Evolutionary conservation across 2,888 invertebrate species (phyloP).

Genomic region (Theretra japonica): DNA sequence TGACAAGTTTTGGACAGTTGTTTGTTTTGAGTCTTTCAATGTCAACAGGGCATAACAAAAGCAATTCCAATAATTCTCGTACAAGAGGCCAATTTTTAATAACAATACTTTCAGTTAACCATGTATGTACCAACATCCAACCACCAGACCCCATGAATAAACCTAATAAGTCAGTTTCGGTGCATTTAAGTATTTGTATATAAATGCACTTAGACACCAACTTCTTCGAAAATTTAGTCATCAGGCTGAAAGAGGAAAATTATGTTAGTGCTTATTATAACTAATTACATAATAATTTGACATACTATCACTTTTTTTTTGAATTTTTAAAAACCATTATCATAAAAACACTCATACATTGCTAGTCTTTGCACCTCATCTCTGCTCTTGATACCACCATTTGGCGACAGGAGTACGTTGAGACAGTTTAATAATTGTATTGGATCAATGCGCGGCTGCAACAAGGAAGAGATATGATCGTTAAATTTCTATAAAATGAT

Average conservation of each 20-base stretch:
- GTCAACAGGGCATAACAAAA: conserved; percentile 94
- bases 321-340: no score
- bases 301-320: background rate
- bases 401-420: conserved; percentile 91
- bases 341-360: conserved; percentile 85
- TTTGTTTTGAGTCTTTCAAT: conserved; percentile 96
- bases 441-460: conserved; percentile 97
- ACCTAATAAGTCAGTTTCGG: conserved; percentile 92
- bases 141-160: conserved; percentile 96
- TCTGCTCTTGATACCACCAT: conserved; percentile 94
- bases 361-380: conserved; percentile 95
- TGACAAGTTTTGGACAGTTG: conserved; percentile 95
- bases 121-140: conserved; percentile 95
- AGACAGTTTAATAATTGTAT: conserved; percentile 94
- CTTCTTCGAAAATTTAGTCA: conserved; percentile 98
- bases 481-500: no score
- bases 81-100: conserved; percentile 95
- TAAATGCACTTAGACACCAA: conserved; percentile 98
- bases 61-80: conserved; percentile 92
- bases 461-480: conserved; percentile 51
- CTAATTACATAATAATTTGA: background rate
- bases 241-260: conserved; percentile 88
- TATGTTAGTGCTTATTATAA: background rate
- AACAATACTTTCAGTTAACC: conserved; percentile 95
- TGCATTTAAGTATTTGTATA: conserved; percentile 95